Conservation (phyloP, 1,140 invertebrate species). For the Trichonephila inaurata region DNA sequence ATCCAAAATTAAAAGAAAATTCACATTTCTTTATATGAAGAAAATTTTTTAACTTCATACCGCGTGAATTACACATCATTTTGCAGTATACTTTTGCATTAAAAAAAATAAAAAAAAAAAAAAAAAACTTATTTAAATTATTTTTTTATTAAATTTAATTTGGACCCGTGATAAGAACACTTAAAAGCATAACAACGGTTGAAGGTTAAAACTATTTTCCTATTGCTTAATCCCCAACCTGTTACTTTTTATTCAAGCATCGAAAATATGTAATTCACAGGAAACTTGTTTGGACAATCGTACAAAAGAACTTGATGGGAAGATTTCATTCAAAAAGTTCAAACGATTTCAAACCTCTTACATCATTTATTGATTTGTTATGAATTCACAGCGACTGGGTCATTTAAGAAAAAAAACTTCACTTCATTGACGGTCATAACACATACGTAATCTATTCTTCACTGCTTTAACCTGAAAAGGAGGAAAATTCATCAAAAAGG, state of each 20-base stretch:
- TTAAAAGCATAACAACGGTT: background rate
- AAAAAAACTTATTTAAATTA: too few relatives aligned
- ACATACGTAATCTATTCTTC: conserved; percentile 8
- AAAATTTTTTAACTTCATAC: too few relatives aligned
- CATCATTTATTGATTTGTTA: conserved; percentile 7
- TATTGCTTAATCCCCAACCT: background rate
- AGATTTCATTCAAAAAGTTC: background rate
- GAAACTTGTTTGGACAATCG: background rate
- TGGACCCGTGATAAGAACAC: too few relatives aligned
- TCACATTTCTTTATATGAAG: too few relatives aligned
- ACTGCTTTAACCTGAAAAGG: background rate
- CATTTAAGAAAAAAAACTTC: background rate
- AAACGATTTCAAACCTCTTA: background rate
- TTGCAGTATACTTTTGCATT: too few relatives aligned
- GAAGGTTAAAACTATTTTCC: conserved; percentile 27
- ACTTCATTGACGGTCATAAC: conserved; percentile 3
- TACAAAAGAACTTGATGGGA: too few relatives aligned
- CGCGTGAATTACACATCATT: too few relatives aligned
- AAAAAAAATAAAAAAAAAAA: too few relatives aligned
- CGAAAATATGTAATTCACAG: background rate
- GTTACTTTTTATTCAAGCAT: background rate
- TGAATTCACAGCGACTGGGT: background rate
- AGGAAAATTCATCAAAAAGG: background rate
- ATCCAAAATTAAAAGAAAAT: too few relatives aligned
- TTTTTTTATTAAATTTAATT: too few relatives aligned